These are phyloP conservation scores for Vanessa cardui DNA, from an alignment of 2,888 invertebrate genomes.

Conservation along the genomic window DNA sequence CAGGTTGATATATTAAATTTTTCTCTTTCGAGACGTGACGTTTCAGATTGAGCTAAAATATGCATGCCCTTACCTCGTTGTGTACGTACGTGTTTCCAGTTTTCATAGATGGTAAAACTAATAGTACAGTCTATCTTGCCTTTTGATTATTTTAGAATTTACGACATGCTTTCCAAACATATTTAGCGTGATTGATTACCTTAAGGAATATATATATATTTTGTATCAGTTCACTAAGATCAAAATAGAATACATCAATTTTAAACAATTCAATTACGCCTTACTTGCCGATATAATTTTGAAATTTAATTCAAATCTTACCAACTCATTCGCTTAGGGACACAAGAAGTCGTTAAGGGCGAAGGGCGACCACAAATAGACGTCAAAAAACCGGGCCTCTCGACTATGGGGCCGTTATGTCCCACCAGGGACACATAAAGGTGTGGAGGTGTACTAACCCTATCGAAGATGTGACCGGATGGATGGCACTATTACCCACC, in stretches of 20 bases:
- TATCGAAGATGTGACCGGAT: conserved; percentile 81
- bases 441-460: conserved; percentile 80
- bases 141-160: conserved; percentile 24
- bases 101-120: conserved; percentile 24
- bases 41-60: conserved; percentile 41
- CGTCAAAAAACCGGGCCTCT: conserved; percentile 79
- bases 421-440: conserved; percentile 80
- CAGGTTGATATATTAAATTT: conserved; percentile 76
- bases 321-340: conserved; percentile 48
- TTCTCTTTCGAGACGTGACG: conserved; percentile 69
- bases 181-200: too few relatives aligned
- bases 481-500: conserved; percentile 78
- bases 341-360: conserved; percentile 69
- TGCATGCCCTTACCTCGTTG: conserved; percentile 31
- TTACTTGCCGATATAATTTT: conserved; percentile 42
- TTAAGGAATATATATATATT: conserved; percentile 13
- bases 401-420: conserved; percentile 73
- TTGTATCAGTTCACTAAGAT: neutral
- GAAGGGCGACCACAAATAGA: conserved; percentile 79
- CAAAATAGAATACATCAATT: conserved; percentile 13
- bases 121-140: conserved; percentile 5
- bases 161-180: neutral
- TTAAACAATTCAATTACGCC: conserved; percentile 27
- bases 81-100: conserved; percentile 26
- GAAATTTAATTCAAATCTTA: conserved; percentile 52